Evolutionary conservation across 2,113 vertebrate species (phyloP), one percentile per base, ranked within the genome.

Genomic region (Poeciliopsis occidentalis): DNA sequence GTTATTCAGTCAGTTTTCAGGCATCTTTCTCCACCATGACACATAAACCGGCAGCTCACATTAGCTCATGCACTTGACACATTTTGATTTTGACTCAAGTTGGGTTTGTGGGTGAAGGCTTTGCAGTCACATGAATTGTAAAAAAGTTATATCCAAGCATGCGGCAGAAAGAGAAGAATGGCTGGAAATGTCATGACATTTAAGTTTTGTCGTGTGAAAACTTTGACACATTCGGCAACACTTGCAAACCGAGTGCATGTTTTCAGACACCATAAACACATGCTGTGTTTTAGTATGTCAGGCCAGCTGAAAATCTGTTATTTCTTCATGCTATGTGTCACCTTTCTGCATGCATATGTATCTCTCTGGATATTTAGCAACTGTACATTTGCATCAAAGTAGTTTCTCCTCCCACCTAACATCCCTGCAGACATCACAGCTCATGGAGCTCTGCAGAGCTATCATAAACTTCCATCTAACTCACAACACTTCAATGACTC

Each of bases 401-500:
- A 31, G 62, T 44, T 30, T 60, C 41, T 34, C 29, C 69, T 41
- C 72, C 24, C 15, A 13, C 71, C 69, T 73, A 67, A 31, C 41
- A 63, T 57, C 41, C 79, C 75, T 60, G 39, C 80, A 83, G 84
- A 82, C 78, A 68, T 84, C 54, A 26, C 51, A 68, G 67, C 76
- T 69, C 68, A 39, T 61, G 69, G 65, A 78, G 44, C 34, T 2
- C 54, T 5, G 31, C 83, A n/a, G 51, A 66, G 67, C 47, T 67
- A 51, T 78, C 83, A 60, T 31, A 69, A 73, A 78, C 70, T 80
- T 71, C 22, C 47, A 15, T 44, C 61, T 66, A 0, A 65, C 84
- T 80, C 12, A 6, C 54, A 73, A 76, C 75, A 71, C 47, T 79
- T 77, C 3, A 0, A 76, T 90, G 90, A 83, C 85, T 91, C 86